phyloP scores from a whole-genome alignment of 2,888 invertebrate species.

The Ommatoiulus sabulosus region DNA sequence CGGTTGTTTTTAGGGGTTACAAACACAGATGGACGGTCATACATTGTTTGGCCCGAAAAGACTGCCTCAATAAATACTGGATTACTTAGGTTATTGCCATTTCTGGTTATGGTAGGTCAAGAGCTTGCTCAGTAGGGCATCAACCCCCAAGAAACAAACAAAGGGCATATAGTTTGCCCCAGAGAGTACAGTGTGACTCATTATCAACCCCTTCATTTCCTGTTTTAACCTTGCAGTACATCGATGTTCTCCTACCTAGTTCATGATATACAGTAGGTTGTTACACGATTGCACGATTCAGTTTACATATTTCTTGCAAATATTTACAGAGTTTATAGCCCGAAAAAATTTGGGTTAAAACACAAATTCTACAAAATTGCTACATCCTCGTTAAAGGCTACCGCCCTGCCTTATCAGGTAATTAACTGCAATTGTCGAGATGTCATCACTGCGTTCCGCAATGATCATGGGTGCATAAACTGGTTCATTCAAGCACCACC shows the following conservation, averaged over 20 bases:
- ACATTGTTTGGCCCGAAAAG: background rate
- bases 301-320: background rate
- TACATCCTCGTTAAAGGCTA: background rate
- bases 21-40: background rate
- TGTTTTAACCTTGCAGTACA: background rate
- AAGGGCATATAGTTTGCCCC: background rate
- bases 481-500: background rate
- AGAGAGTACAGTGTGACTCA: background rate
- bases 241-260: background rate
- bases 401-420: background rate
- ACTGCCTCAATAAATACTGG: background rate
- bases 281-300: background rate
- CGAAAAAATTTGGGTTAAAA: background rate
- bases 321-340: background rate
- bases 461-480: background rate
- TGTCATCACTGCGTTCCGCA: background rate
- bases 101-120: background rate
- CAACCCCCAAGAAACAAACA: background rate
- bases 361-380: background rate
- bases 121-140: background rate
- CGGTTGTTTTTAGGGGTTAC: background rate
- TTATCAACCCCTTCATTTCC: background rate
- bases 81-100: slow-evolving; percentile 17
- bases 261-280: background rate
- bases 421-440: background rate